phyloP scores from a whole-genome alignment of 2,888 invertebrate species.

The Pollenia griseotomentosa region DNA sequence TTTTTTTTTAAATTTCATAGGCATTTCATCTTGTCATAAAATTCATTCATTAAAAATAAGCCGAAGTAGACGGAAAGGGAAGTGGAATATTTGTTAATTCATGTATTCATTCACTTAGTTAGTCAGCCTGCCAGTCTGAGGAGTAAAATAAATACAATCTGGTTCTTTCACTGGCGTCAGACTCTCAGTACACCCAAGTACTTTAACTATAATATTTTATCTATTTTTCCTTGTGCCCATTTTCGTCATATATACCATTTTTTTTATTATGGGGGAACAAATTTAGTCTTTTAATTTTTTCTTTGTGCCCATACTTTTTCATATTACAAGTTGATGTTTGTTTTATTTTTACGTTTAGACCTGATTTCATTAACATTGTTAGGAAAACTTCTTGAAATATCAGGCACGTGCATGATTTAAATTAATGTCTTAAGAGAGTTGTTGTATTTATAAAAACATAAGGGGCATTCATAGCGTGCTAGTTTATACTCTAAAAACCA shows the following conservation, averaged over 20 bases:
- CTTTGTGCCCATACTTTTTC: neutral
- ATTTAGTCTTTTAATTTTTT: conserved; percentile 5
- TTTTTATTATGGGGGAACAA: neutral
- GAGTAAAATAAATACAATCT: neutral
- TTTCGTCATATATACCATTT: neutral
- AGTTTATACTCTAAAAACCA: too few relatives aligned
- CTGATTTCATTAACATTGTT: conserved; percentile 64
- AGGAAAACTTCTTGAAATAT: conserved; percentile 61
- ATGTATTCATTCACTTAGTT: neutral
- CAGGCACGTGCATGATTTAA: conserved; percentile 36
- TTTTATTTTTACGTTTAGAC: conserved; percentile 4
- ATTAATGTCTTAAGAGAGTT: conserved; percentile 3
- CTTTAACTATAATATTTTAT: neutral
- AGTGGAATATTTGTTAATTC: neutral
- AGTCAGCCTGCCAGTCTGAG: neutral
- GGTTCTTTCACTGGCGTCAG: conserved; percentile 37
- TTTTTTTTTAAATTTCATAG: too few relatives aligned
- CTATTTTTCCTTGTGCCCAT: conserved; percentile 1
- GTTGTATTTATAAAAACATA: neutral
- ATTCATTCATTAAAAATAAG: neutral
- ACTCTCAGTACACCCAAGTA: neutral
- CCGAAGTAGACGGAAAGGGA: neutral
- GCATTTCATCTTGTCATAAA: too few relatives aligned
- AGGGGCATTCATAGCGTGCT: neutral
- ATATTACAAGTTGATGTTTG: conserved; percentile 51